These are phyloP conservation scores for Crenuchus spilurus DNA, from an alignment of 2,797 vertebrate species.

Conservation along the genomic window DNA sequence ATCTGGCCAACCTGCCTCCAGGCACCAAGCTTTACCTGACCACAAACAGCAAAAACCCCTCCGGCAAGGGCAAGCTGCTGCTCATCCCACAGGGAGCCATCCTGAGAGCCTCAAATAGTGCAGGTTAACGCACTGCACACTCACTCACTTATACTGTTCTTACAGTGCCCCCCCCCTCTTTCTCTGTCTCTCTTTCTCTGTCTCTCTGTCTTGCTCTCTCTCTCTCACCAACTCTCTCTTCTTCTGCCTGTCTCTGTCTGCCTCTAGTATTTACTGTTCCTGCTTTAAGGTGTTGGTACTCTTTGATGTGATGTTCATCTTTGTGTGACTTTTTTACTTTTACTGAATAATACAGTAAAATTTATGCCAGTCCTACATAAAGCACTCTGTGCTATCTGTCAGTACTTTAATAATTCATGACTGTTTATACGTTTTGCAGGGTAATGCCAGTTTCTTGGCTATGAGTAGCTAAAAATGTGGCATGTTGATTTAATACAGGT, in stretches of 20 bases:
- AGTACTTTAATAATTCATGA: neutral
- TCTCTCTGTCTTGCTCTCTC: neutral
- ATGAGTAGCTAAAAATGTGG: neutral
- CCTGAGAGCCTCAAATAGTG: conserved; percentile 86
- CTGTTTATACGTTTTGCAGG: neutral
- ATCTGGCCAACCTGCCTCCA: conserved; percentile 94
- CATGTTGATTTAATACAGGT: neutral
- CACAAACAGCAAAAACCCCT: conserved; percentile 98
- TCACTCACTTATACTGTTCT: conserved; percentile 32
- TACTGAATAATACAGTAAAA: no score
- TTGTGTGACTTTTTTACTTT: no score
- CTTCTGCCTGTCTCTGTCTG: conserved; percentile 11
- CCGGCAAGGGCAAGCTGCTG: conserved; percentile 96
- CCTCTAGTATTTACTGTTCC: neutral
- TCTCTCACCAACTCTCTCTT: conserved; percentile 9
- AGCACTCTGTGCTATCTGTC: neutral
- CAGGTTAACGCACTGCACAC: conserved; percentile 66
- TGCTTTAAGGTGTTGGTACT: no score
- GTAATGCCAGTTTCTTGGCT: neutral
- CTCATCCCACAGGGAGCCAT: conserved; percentile 98
- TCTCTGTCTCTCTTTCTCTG: conserved; percentile 14
- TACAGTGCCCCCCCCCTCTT: conserved; percentile 33
- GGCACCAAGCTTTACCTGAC: conserved; percentile 98
- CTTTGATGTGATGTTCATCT: no score
- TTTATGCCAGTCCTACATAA: neutral